These are phyloP conservation scores for Masticophis lateralis DNA, from an alignment of 2,797 vertebrate species.

Conservation along the genomic window DNA sequence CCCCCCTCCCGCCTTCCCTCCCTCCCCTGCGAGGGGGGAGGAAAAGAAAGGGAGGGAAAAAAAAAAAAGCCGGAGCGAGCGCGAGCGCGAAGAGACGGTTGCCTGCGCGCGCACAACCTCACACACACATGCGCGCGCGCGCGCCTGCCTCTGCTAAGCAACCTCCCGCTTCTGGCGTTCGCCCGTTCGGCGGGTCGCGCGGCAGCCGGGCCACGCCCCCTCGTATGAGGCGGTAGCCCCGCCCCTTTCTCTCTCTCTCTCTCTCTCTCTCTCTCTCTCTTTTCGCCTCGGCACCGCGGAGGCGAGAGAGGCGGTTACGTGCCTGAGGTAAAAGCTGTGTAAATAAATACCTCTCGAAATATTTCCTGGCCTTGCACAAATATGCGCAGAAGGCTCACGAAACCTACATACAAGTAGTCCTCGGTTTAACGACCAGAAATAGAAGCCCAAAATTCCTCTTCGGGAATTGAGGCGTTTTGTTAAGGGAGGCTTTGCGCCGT, in stretches of 20 bases:
- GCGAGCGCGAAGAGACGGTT: not conserved
- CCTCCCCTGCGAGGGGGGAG: not conserved
- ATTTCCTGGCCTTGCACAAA: not conserved
- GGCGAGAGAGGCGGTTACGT: not conserved
- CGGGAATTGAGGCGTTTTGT: no score
- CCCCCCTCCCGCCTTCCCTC: not conserved
- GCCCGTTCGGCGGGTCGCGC: not conserved
- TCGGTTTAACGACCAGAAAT: not conserved
- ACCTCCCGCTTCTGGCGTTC: not conserved
- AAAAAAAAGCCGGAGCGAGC: not conserved
- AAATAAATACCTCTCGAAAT: not conserved
- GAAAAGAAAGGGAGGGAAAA: no score
- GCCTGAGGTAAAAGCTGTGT: not conserved
- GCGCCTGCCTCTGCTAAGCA: not conserved
- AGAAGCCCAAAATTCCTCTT: no score
- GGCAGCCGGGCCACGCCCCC: not conserved
- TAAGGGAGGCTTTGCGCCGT: no score
- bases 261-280: not conserved
- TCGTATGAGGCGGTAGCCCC: conserved; percentile 1
- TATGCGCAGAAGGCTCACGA: not conserved
- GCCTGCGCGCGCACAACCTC: conserved; percentile 42
- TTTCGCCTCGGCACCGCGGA: not conserved
- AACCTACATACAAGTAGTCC: no score
- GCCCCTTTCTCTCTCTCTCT: not conserved
- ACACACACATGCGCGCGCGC: conserved; percentile 12